Evolutionary conservation across 2,797 vertebrate genomes (phyloP), one percentile per base, ranked within the genome.

Genomic region (Spatula clypeata): DNA sequence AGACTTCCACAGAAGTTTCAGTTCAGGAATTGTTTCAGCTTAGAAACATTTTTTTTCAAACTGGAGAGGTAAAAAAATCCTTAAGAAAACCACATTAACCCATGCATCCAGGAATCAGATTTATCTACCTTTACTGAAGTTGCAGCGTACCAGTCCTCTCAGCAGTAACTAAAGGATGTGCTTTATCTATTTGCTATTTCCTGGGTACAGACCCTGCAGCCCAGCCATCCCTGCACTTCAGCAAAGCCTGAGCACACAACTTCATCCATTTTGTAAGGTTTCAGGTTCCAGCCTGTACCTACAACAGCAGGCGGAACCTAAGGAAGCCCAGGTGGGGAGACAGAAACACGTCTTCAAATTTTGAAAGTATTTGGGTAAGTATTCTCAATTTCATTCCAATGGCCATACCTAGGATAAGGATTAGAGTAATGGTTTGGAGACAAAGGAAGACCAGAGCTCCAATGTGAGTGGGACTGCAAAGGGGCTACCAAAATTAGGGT

Each of bases 131-230:
- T 26, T 51, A 54, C 21, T 34, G 18, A 85, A 79, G 29, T 14
- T 40, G 29, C 49, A 67, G 53, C 75, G 45, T 34, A 61, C 64
- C 47, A 13, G 0, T 13, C 19, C 36, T 47, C n/a, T 24, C 20
- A 44, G 51, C 61, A 2, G 5, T 38, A 81, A 74, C 7, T 18
- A 34, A 51, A 26, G n/a, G 14, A 26, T 13, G 38, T 73, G 26
- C 67, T 85, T 64, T 54, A 57, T 13, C 54, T 47, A n/a, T 24
- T 55, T 2, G 17, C 44, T 64, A 2, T 60, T 75, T 27, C 36
- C 54, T 67, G 42, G 0, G 0, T 5, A 21, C 38, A 31, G 34
- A 51, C 61, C 71, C 27, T 1, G 0, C 13, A 72, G 72, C 57
- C 51, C 32, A 11, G 24, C 3, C 4, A 27, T 71, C 83, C 79